phyloP scores from a whole-genome alignment of 2,113 vertebrate species.

The Takifugu bimaculatus region DNA sequence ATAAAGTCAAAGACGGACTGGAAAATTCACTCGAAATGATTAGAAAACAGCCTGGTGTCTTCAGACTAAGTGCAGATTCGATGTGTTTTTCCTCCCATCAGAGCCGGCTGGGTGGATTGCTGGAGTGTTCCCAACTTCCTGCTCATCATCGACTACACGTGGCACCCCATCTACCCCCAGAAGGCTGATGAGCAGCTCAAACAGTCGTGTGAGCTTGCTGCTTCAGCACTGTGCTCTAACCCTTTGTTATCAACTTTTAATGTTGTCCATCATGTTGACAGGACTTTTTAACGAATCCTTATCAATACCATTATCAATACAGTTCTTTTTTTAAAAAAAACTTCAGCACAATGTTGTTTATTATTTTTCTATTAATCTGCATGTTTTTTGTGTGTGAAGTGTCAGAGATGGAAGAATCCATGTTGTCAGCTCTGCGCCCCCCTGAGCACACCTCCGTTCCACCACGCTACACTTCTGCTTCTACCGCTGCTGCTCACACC shows the following conservation, averaged over 20 bases:
- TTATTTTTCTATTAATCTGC: background rate
- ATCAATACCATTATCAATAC: too few species aligned
- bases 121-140: constrained; percentile 94
- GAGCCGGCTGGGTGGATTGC: constrained; percentile 95
- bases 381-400: constrained; percentile 65
- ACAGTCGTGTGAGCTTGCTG: constrained; percentile 83
- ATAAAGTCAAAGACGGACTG: constrained; percentile 46
- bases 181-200: constrained; percentile 94
- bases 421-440: constrained; percentile 87
- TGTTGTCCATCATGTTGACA: too few species aligned
- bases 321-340: background rate
- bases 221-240: background rate
- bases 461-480: constrained; percentile 51
- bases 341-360: background rate
- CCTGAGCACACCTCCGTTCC: constrained; percentile 69
- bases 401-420: constrained; percentile 94
- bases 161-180: constrained; percentile 98
- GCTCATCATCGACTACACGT: constrained; percentile 94
- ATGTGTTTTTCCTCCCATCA: constrained; percentile 48
- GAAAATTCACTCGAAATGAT: constrained; percentile 40
- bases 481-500: constrained; percentile 54
- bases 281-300: too few species aligned
- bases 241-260: too few species aligned
- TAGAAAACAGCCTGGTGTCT: constrained; percentile 14
- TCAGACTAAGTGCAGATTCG: constrained; percentile 8